Evolutionary conservation across 1,140 invertebrate species (phyloP), one percentile per base, ranked within the genome.

Genomic region (Brachionus calyciflorus): DNA sequence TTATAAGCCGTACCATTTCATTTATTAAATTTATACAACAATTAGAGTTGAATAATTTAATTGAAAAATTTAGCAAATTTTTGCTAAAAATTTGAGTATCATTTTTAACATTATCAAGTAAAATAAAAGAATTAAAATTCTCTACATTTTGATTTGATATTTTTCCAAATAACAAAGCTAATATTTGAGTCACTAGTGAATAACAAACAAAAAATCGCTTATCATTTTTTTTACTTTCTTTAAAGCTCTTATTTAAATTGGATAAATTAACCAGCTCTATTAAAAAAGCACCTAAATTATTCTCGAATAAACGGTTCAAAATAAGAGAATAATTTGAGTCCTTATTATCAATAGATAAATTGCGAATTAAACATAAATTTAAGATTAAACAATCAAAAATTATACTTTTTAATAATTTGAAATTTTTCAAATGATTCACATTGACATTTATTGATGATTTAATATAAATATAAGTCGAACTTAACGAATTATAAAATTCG

Each of bases 171-270:
- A 65, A 21, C 21, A 65, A 41, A 9, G 60, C 41, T 37, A 65
- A 44, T 65, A 65, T 65, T 46, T 65, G 60, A 14, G 24, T 24
- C 24, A 65, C 21, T 0, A 65, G 17, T 21, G 60, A 65, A 28
- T 65, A 65, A 21, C 37, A 26, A 37, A 65, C 60, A 44, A 44
- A 65, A 1, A 37, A 17, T 65, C 37, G 4, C 24, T 65, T 37
- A 17, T 65, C 60, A 28, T 44, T 44, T 65, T 65, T 65, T 65
- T 44, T 65, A 46, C 24, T 46, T 9, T 65, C 60, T 24, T 19
- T 24, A 65, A 65, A 65, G 17, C 37, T 44, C n/a, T 44, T 46
- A 6, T 65, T 65, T 6, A 65, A 26, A 12, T 37, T 21, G 6
- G 60, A 24, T 37, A 65, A 44, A 65, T 65, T 65, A 6, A 37